Evolutionary conservation across 2,797 vertebrate genomes (phyloP).

Genomic region (Rhinichthys osculus): DNA sequence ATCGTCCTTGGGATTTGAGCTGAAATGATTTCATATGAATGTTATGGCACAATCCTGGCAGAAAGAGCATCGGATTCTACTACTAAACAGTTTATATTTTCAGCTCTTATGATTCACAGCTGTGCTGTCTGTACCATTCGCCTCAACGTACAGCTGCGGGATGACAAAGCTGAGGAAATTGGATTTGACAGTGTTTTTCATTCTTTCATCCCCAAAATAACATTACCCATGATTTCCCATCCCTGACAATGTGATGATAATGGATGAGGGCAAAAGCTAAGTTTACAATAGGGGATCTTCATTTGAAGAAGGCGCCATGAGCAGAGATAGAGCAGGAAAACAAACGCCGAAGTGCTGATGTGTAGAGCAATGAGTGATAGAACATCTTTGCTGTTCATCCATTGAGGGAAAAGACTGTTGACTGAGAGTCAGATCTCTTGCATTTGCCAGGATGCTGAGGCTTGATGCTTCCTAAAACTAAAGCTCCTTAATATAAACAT

Average conservation of each 20-base stretch:
- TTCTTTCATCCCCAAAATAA: slow-evolving; percentile 68
- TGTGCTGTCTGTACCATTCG: slow-evolving; percentile 55
- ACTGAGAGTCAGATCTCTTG: slow-evolving; percentile 71
- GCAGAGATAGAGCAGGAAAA: slow-evolving; percentile 77
- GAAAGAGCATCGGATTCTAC: slow-evolving; percentile 52
- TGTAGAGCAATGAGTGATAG: slow-evolving; percentile 71
- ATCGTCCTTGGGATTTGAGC: slow-evolving; percentile 55
- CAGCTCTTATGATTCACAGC: slow-evolving; percentile 61
- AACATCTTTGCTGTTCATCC: slow-evolving; percentile 69
- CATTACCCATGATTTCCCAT: slow-evolving; percentile 65
- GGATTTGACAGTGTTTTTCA: slow-evolving; percentile 70
- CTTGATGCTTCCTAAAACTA: slow-evolving; percentile 73
- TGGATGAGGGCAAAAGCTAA: slow-evolving; percentile 61
- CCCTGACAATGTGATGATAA: slow-evolving; percentile 62
- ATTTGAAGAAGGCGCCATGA: slow-evolving; percentile 73
- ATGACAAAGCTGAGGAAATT: slow-evolving; percentile 65
- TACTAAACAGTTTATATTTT: slow-evolving; percentile 69
- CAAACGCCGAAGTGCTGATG: slow-evolving; percentile 72
- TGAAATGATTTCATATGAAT: slow-evolving; percentile 59
- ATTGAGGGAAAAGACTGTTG: slow-evolving; percentile 63
- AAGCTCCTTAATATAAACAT: slow-evolving; percentile 1
- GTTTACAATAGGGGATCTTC: slow-evolving; percentile 71
- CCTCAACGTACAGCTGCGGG: slow-evolving; percentile 59
- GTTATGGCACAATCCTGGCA: slow-evolving; percentile 61
- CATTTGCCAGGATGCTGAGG: slow-evolving; percentile 64